Percentiles rank a stretch among this genome's conserved stretches.
Conservation (phyloP, 1,140 invertebrate genomes). For the Prorops nasuta region DNA sequence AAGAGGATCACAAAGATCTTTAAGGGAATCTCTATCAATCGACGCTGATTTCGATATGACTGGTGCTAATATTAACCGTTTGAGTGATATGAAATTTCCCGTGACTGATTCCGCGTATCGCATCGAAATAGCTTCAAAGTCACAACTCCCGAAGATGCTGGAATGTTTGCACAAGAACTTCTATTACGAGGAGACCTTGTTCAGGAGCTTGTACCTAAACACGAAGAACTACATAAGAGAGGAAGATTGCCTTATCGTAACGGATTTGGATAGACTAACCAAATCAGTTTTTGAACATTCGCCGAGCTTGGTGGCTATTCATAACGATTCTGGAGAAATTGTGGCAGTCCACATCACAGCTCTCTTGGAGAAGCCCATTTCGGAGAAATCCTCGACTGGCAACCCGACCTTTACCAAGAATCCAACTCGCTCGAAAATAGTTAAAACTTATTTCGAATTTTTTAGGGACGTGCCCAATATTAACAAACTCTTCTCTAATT, state of each 20-base stretch:
- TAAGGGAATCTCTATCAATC: no score
- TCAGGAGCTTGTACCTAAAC: slow-evolving; percentile 11
- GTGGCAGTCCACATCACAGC: slow-evolving; percentile 20
- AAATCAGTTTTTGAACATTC: slow-evolving; percentile 6
- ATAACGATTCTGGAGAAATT: slow-evolving; percentile 9
- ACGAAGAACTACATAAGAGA: background rate
- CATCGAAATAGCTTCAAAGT: no score
- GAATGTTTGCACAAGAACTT: slow-evolving; percentile 13
- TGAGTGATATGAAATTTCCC: no score
- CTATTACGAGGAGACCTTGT: slow-evolving; percentile 24
- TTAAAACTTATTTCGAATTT: slow-evolving; percentile 15
- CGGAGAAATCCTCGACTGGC: background rate
- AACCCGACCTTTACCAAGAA: slow-evolving; percentile 5
- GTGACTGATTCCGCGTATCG: no score
- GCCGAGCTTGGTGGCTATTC: slow-evolving; percentile 14
- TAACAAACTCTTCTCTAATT: slow-evolving; percentile 6
- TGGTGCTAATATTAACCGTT: no score
- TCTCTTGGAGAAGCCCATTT: slow-evolving; percentile 15
- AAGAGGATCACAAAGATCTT: no score
- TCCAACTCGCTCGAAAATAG: background rate
- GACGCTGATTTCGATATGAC: no score
- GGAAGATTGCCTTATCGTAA: slow-evolving; percentile 4
- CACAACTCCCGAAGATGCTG: no score
- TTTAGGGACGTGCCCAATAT: slow-evolving; percentile 20
- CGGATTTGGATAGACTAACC: slow-evolving; percentile 15